These are phyloP conservation scores for Sceloporus undulatus DNA, from an alignment of 2,113 vertebrate genomes.

Conservation along the genomic window DNA sequence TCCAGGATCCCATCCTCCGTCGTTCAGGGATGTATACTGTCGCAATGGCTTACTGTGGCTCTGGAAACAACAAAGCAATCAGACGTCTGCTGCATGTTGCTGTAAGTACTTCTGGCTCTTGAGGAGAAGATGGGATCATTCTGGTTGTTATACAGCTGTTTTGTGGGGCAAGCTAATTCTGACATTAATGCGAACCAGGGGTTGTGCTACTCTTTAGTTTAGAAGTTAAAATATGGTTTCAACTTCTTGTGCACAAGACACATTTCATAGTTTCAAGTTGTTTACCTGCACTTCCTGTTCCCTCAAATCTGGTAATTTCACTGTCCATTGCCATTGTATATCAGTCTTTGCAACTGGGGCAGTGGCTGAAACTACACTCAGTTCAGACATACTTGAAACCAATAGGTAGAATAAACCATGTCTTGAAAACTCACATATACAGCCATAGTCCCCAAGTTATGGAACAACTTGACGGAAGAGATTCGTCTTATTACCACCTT, in stretches of 20 bases:
- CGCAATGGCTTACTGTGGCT: constrained; percentile 99
- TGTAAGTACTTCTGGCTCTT: constrained; percentile 81
- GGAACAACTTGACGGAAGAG: too few relatives aligned
- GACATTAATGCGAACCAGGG: not conserved
- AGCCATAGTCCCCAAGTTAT: too few relatives aligned
- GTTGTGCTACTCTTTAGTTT: not conserved
- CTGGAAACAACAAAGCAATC: constrained; percentile 99
- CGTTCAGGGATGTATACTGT: constrained; percentile 99
- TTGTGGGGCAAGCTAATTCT: not conserved
- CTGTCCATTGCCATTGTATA: not conserved
- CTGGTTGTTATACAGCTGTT: not conserved
- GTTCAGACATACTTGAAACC: not conserved
- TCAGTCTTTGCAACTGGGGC: not conserved
- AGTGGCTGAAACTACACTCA: not conserved
- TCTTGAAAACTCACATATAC: not conserved
- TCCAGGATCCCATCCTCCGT: constrained; percentile 95
- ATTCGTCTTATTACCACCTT: too few relatives aligned
- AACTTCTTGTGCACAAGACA: too few relatives aligned
- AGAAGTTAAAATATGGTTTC: not conserved
- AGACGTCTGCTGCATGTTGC: constrained; percentile 96
- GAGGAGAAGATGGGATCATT: not conserved
- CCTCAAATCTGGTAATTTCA: not conserved
- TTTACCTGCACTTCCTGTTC: not conserved
- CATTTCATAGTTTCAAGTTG: too few relatives aligned
- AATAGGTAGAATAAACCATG: not conserved